Conservation (phyloP, 2,797 vertebrate species). For the Anolis apletophallus region DNA sequence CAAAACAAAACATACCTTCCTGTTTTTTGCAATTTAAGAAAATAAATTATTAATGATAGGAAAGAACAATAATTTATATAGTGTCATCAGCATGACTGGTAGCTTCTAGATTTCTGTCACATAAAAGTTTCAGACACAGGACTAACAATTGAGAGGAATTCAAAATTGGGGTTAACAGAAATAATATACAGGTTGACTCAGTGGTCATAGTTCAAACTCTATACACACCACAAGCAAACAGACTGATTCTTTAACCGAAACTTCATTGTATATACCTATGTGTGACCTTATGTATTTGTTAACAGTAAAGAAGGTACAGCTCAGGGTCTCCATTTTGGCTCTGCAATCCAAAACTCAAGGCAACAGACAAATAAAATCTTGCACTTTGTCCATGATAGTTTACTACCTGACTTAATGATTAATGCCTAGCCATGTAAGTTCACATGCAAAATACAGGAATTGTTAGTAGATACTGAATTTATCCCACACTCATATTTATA, state of each 20-base stretch:
- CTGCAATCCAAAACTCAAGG: neutral
- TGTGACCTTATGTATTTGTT: neutral
- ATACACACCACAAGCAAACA: neutral
- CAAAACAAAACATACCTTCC: too few species aligned
- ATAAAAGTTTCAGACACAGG: neutral
- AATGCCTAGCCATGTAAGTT: neutral
- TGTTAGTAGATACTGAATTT: neutral
- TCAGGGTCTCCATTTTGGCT: neutral
- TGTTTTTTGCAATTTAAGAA: neutral
- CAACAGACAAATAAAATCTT: neutral
- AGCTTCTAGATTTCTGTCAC: neutral
- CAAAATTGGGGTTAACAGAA: neutral
- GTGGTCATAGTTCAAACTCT: neutral
- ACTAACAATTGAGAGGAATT: neutral
- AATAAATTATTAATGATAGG: neutral
- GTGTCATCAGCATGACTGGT: neutral
- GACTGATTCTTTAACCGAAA: too few species aligned
- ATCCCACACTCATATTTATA: neutral
- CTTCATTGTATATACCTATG: neutral
- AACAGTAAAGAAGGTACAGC: neutral
- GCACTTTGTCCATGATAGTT: constrained; percentile 15
- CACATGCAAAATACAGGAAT: neutral
- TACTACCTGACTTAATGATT: constrained; percentile 24
- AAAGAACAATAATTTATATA: neutral
- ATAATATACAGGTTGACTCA: neutral